Conservation (phyloP, 1,140 invertebrate genomes). For the Scaptomyza pallida region DNA sequence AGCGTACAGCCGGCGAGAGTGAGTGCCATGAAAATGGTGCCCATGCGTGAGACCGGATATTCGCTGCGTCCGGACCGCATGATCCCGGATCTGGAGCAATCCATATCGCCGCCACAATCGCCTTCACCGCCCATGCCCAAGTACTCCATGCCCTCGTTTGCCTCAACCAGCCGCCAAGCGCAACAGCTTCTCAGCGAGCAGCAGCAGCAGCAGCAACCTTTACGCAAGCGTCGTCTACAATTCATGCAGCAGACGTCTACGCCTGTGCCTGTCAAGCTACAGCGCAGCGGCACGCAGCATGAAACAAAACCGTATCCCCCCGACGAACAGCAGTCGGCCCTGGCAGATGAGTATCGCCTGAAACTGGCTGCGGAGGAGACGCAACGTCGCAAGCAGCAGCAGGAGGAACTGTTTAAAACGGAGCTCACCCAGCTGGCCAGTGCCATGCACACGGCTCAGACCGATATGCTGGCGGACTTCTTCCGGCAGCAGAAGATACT, state of each 20-base stretch:
- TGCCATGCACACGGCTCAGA: constrained; percentile 64
- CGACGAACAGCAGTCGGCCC: not conserved
- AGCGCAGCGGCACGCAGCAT: constrained; percentile 48
- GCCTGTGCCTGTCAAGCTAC: constrained; percentile 64
- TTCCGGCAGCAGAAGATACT: constrained; percentile 73
- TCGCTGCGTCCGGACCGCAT: constrained; percentile 66
- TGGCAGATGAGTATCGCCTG: constrained; percentile 8
- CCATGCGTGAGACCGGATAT: constrained; percentile 67
- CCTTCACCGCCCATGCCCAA: constrained; percentile 49
- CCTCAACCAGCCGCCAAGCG: constrained; percentile 61
- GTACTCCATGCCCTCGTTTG: constrained; percentile 20
- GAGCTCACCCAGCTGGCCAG: constrained; percentile 62
- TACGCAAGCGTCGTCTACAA: constrained; percentile 53
- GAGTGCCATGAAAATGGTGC: constrained; percentile 60
- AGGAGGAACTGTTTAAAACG: constrained; percentile 51
- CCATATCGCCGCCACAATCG: constrained; percentile 60
- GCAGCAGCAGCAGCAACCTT: constrained; percentile 28
- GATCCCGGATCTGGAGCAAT: constrained; percentile 64
- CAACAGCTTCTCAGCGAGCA: constrained; percentile 54
- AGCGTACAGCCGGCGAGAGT: constrained; percentile 50
- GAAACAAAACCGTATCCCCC: constrained; percentile 2
- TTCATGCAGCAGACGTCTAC: constrained; percentile 13
- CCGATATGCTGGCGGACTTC: constrained; percentile 68
- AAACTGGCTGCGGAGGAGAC: constrained; percentile 37
- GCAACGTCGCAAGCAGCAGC: constrained; percentile 39